Conservation (phyloP, 2,797 vertebrate genomes). For the Octomys mimax region DNA sequence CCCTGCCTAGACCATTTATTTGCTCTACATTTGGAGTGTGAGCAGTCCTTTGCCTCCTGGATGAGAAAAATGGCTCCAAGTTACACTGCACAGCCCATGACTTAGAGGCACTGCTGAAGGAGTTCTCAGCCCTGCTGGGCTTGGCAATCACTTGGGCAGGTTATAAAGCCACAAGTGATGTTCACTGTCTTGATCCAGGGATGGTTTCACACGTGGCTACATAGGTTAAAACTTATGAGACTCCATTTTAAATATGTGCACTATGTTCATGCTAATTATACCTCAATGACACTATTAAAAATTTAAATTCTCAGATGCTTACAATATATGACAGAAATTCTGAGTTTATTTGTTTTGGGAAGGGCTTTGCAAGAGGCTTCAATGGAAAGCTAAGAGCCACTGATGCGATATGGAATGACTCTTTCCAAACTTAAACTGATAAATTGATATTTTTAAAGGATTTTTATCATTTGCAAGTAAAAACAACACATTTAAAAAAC, state of each 20-base stretch:
- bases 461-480: too few relatives aligned
- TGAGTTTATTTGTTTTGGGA: not conserved
- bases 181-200: not conserved
- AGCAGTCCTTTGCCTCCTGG: not conserved
- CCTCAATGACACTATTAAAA: slow-evolving; percentile 26
- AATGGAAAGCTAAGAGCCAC: not conserved
- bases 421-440: slow-evolving; percentile 19
- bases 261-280: not conserved
- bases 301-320: not conserved
- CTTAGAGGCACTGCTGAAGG: not conserved
- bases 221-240: not conserved
- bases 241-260: not conserved
- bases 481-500: not conserved
- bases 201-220: not conserved
- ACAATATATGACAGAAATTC: slow-evolving; percentile 17
- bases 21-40: not conserved
- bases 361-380: not conserved
- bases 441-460: not conserved
- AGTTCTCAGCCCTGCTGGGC: not conserved
- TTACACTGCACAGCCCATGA: not conserved
- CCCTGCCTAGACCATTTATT: too few relatives aligned
- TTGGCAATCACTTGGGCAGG: not conserved
- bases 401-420: not conserved
- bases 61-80: not conserved
- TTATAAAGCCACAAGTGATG: not conserved